Percentiles rank a stretch among this genome's conserved stretches.
These are phyloP conservation scores for Plagiodera versicolora DNA, from an alignment of 2,888 invertebrate genomes.

Conservation along the genomic window DNA sequence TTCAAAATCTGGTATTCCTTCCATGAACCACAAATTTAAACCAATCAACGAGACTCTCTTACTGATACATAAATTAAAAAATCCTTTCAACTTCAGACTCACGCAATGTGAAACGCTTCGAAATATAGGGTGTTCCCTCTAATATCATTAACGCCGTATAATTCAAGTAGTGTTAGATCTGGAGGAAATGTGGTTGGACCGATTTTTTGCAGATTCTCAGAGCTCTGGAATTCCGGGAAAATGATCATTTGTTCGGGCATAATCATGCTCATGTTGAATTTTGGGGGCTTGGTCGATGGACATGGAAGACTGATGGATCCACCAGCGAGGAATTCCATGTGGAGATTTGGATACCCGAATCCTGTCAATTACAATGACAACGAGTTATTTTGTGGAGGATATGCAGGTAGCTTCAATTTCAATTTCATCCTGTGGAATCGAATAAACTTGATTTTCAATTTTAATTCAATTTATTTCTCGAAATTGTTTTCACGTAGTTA, in stretches of 20 bases:
- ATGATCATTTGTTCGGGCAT: constrained; percentile 11
- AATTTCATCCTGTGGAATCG: too few species aligned
- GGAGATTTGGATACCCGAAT: constrained; percentile 92
- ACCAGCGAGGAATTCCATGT: constrained; percentile 91
- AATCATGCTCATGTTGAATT: constrained; percentile 9
- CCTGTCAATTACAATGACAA: constrained; percentile 95
- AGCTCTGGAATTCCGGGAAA: not conserved
- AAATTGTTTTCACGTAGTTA: too few species aligned
- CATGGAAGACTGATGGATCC: constrained; percentile 92
- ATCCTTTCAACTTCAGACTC: too few species aligned
- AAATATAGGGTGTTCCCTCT: too few species aligned
- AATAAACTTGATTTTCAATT: too few species aligned
- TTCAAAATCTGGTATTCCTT: not conserved
- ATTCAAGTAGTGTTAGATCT: too few species aligned
- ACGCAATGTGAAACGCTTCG: too few species aligned
- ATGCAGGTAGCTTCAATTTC: constrained; percentile 64
- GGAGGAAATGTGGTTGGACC: too few species aligned
- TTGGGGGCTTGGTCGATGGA: constrained; percentile 59
- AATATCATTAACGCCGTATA: too few species aligned
- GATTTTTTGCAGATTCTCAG: too few species aligned
- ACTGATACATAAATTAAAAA: not conserved
- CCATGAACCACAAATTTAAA: not conserved
- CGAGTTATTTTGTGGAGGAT: constrained; percentile 90
- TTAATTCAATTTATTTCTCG: too few species aligned
- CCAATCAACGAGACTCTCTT: not conserved